Percentiles rank a stretch among this genome's conserved stretches.
phyloP scores from a whole-genome alignment of 2,797 vertebrate genomes.

The Loriculus beryllinus region DNA sequence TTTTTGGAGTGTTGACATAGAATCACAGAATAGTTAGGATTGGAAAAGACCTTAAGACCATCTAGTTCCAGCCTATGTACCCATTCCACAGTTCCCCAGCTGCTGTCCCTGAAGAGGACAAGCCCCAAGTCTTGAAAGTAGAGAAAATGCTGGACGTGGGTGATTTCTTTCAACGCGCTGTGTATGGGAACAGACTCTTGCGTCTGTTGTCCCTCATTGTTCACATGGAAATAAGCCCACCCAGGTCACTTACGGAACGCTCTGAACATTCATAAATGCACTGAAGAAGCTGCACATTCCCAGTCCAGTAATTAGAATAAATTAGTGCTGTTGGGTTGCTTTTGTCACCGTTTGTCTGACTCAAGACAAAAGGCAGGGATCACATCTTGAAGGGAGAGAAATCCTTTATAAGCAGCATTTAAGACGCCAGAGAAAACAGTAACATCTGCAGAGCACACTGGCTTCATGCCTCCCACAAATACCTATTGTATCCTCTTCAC shows the following conservation, averaged over 20 bases:
- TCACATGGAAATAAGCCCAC: neutral
- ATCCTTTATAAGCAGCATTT: neutral
- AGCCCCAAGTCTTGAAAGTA: rapidly evolving
- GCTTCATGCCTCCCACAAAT: constrained; percentile 18
- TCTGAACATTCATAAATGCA: neutral
- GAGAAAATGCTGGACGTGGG: neutral
- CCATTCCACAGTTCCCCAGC: neutral
- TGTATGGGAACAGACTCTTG: neutral
- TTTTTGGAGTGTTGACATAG: rapidly evolving
- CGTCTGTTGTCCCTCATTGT: neutral
- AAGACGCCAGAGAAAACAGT: neutral
- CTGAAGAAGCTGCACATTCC: neutral
- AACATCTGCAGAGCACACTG: neutral
- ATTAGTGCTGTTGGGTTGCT: neutral
- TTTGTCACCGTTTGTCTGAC: neutral
- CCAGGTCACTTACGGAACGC: neutral
- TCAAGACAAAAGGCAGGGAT: neutral
- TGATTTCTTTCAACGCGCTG: neutral
- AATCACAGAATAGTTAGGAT: neutral
- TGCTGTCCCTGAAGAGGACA: neutral
- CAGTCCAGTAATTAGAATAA: neutral
- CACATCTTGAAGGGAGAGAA: neutral
- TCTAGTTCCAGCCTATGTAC: neutral
- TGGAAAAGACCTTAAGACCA: neutral
- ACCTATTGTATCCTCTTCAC: constrained; percentile 13